A percentile compares a stretch with the other conserved stretches of the same genome.
phyloP scores from a whole-genome alignment of 1,140 invertebrate species.

The Drosophila takahashii region DNA sequence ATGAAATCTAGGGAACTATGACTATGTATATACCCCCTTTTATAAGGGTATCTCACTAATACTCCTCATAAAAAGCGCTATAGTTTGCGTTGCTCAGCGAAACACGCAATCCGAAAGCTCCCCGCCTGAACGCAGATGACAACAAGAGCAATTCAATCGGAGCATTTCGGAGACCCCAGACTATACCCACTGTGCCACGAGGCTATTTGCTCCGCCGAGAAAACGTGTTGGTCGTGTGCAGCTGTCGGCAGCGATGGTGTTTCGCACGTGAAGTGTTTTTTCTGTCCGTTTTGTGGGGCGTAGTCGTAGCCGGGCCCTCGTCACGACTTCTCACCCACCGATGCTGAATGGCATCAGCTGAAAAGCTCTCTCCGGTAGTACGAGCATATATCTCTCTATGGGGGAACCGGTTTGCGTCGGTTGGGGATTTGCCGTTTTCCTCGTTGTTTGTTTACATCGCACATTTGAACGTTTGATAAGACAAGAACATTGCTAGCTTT shows the following conservation, averaged over 20 bases:
- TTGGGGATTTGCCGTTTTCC: slow-evolving; percentile 62
- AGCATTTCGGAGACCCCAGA: neutral
- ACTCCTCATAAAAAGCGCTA: slow-evolving; percentile 19
- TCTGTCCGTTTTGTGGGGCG: slow-evolving; percentile 35
- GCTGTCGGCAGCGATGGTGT: slow-evolving; percentile 28
- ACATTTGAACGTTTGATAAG: slow-evolving; percentile 56
- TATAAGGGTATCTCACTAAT: slow-evolving; percentile 33
- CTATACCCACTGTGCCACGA: slow-evolving; percentile 28
- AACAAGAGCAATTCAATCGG: slow-evolving; percentile 25
- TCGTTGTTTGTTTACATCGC: slow-evolving; percentile 72
- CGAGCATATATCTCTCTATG: neutral
- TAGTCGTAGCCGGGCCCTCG: slow-evolving; percentile 51
- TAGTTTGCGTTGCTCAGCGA: slow-evolving; percentile 17
- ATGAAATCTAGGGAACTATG: too few species aligned
- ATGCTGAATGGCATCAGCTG: slow-evolving; percentile 29
- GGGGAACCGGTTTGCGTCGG: slow-evolving; percentile 63
- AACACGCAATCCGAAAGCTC: slow-evolving; percentile 38
- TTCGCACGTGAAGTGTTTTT: slow-evolving; percentile 61
- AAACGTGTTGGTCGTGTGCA: slow-evolving; percentile 78
- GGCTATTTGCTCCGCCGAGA: slow-evolving; percentile 43
- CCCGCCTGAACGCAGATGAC: slow-evolving; percentile 23
- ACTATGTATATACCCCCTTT: slow-evolving; percentile 3
- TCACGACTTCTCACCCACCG: slow-evolving; percentile 19
- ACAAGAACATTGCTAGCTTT: slow-evolving; percentile 53
- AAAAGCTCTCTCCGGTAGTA: slow-evolving; percentile 32